Conservation (phyloP, 1,140 invertebrate genomes). For the Rhopalosiphum padi region DNA sequence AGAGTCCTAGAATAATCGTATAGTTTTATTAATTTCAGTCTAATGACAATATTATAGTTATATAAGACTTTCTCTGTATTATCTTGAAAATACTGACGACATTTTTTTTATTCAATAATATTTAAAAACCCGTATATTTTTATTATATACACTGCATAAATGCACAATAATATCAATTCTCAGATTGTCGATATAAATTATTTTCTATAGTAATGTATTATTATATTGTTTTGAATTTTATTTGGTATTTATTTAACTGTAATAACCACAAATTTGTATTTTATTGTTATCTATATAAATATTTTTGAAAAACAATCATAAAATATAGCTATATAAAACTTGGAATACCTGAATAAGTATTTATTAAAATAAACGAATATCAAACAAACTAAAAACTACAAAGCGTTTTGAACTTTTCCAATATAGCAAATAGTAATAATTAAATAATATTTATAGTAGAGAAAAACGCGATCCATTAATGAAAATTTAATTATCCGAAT, state of each 20-base stretch:
- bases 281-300: neutral
- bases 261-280: neutral
- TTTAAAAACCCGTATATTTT: neutral
- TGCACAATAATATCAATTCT: neutral
- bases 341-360: neutral
- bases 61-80: neutral
- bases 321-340: neutral
- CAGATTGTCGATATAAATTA: neutral
- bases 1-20: neutral
- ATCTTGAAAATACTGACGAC: neutral
- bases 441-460: neutral
- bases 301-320: neutral
- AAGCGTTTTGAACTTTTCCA: neutral
- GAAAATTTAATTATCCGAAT: neutral
- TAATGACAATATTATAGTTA: neutral
- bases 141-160: neutral
- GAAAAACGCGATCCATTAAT: neutral
- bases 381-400: neutral
- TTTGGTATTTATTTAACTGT: neutral
- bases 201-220: neutral
- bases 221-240: neutral
- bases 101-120: neutral
- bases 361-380: neutral
- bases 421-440: neutral
- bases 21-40: neutral